These are phyloP conservation scores for Meiosimyza platycephala DNA, from an alignment of 2,888 invertebrate species.

Conservation along the genomic window DNA sequence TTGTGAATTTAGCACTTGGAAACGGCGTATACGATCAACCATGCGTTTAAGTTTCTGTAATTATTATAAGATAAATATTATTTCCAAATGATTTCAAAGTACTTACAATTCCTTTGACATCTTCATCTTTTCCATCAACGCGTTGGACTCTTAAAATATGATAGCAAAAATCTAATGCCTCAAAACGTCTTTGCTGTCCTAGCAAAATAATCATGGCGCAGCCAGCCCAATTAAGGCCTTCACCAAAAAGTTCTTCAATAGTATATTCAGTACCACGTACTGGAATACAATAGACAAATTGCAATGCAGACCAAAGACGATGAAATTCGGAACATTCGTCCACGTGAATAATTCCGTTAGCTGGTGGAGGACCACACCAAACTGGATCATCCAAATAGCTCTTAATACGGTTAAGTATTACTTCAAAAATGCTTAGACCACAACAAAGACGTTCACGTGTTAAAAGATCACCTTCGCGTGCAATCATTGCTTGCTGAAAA, in stretches of 20 bases:
- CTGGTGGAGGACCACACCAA: conserved; percentile 90
- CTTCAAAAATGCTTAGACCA: conserved; percentile 96
- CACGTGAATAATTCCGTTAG: conserved; percentile 94
- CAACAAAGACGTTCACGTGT: conserved; percentile 97
- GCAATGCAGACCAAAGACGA: conserved; percentile 94
- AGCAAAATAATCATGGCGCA: conserved; percentile 95
- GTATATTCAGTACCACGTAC: conserved; percentile 96
- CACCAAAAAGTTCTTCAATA: conserved; percentile 97
- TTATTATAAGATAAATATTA: conserved; percentile 5
- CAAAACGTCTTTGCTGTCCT: conserved; percentile 95
- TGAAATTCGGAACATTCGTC: conserved; percentile 99
- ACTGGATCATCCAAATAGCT: conserved; percentile 89
- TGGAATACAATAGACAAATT: conserved; percentile 98
- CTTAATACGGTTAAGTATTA: conserved; percentile 88
- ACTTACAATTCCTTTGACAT: conserved; percentile 94
- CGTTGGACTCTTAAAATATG: conserved; percentile 95
- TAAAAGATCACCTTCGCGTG: conserved; percentile 93
- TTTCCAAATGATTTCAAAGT: conserved; percentile 14
- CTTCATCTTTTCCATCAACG: conserved; percentile 95
- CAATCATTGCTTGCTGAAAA: conserved; percentile 89
- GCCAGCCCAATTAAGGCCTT: conserved; percentile 98
- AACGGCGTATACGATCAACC: conserved; percentile 97
- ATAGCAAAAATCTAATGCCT: conserved; percentile 98
- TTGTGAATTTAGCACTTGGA: conserved; percentile 98
- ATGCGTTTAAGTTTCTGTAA: conserved; percentile 90